Evolutionary conservation across 2,113 vertebrate species (phyloP), one percentile per base, ranked within the genome.

Genomic region (Erinaceus europaeus): DNA sequence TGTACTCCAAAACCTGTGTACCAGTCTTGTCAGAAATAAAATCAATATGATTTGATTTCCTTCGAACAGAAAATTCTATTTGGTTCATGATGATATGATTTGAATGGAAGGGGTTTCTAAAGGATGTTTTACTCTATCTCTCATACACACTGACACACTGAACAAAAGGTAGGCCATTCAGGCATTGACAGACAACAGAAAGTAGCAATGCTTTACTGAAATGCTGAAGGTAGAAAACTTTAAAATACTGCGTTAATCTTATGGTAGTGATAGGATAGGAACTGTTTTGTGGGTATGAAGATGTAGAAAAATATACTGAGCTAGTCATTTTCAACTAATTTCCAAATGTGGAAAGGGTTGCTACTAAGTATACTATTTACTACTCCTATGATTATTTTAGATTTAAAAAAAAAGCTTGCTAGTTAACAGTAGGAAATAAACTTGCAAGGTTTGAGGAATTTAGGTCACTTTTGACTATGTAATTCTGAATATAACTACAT

Each of bases 291-390:
- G 20, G 25, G 42, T 38, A 53, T 89, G 75, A 95, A 91, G 91
- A 93, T 75, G 21, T 76, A 94, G 93, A 95, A 38, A 75, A 71
- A 67, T 34, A 91, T 2, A 65, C 44, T 88, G 93, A 95, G 8
- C 5, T 50, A 34, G 68, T 72, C 73, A 0, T 91, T 10, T 64
- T 79, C 84, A 88, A 76, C 9, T 81, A 77, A 77, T 85, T 27
- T 4, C 1, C 21, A 68, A 86, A 75, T 21, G 62, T 44, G 40
- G 8, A 77, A 57, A 59, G 50, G 59, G 27, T 29, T 57, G 23
- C 55, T 57, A 57, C 12, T 57, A 57, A n/a, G n/a, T 57, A 2
- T 57, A 4, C 29, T 77, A 59, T 1, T 44, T 55, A 75, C 68
- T 59, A 77, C 32, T 42, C 50, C 52, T 18, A 50, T 68, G 18